phyloP scores from a whole-genome alignment of 2,113 vertebrate genomes.

The Casuarius casuarius region DNA sequence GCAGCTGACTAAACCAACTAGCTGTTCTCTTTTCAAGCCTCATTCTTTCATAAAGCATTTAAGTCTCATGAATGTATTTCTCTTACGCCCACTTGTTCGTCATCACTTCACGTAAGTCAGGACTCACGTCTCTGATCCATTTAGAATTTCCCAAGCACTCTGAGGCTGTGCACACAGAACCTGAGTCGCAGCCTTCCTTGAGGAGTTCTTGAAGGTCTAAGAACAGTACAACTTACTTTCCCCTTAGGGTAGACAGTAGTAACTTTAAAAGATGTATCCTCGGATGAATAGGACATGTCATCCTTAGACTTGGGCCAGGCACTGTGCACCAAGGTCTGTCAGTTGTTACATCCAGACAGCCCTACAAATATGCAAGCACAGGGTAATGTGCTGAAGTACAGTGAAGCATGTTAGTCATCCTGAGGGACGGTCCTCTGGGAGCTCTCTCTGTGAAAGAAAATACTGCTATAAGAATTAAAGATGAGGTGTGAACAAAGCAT shows the following conservation, averaged over 20 bases:
- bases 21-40: slow-evolving; percentile 16
- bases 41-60: neutral
- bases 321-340: accelerated
- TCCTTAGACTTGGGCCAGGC: neutral
- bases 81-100: neutral
- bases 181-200: neutral
- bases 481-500: neutral
- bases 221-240: neutral
- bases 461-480: neutral
- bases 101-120: neutral
- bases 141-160: neutral
- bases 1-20: neutral
- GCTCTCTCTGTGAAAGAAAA: neutral
- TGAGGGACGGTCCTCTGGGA: slow-evolving; percentile 18
- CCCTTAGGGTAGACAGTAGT: slow-evolving; percentile 14
- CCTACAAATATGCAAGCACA: neutral
- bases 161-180: neutral
- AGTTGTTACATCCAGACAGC: neutral
- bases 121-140: neutral
- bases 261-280: neutral
- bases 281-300: neutral
- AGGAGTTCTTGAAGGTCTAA: neutral
- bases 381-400: neutral
- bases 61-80: neutral
- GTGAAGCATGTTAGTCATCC: neutral